A percentile compares a stretch with the other conserved stretches of the same genome.
Conservation (phyloP, 2,113 vertebrate genomes). For the Ursus arctos region DNA sequence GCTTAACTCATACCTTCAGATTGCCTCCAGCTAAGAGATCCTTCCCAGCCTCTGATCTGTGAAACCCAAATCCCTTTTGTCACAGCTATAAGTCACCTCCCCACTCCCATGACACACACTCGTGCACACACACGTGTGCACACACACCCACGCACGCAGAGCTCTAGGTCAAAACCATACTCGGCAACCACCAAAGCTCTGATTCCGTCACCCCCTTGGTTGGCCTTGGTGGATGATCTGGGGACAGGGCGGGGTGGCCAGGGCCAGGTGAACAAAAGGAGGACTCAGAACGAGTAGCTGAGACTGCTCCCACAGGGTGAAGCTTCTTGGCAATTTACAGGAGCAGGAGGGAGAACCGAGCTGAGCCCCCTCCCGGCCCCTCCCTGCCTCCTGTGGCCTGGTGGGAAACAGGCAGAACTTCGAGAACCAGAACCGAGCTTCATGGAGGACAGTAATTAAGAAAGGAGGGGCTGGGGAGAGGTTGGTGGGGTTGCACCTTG, state of each 20-base stretch:
- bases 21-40: background rate
- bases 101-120: background rate
- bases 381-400: background rate
- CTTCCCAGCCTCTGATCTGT: background rate
- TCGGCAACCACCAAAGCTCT: background rate
- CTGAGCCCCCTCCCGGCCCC: background rate
- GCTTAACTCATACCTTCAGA: background rate
- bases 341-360: background rate
- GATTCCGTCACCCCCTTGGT: background rate
- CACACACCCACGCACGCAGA: background rate
- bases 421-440: background rate
- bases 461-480: background rate
- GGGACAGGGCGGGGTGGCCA: background rate
- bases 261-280: background rate
- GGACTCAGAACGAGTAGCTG: background rate
- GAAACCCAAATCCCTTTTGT: background rate
- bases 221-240: background rate
- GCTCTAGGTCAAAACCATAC: background rate
- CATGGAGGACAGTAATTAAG: background rate
- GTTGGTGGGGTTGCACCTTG: background rate
- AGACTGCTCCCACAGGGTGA: background rate
- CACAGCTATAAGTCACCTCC: background rate
- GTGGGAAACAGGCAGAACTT: fast-evolving
- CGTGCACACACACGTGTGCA: fast-evolving
- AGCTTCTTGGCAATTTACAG: background rate